Conservation (phyloP, 2,888 invertebrate species). For the Orthosia incerta region DNA sequence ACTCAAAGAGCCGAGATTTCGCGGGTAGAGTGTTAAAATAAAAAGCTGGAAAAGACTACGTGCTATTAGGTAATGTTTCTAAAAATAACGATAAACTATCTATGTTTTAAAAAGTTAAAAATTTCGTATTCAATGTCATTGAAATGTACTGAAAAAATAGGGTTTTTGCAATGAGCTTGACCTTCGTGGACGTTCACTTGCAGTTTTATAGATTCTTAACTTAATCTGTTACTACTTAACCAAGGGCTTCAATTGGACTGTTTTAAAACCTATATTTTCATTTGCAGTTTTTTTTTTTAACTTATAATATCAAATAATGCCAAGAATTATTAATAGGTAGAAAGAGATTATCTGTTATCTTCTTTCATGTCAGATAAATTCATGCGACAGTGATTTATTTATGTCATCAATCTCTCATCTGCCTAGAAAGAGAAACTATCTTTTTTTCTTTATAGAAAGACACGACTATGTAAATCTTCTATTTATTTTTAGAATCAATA, state of each 20-base stretch:
- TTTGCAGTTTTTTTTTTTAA: not conserved
- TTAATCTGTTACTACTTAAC: slow-evolving; percentile 27
- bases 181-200: slow-evolving; percentile 82
- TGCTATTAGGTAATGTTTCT: slow-evolving; percentile 52
- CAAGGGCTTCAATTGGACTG: slow-evolving; percentile 14
- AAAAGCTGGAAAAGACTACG: slow-evolving; percentile 60
- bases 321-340: slow-evolving; percentile 25
- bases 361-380: slow-evolving; percentile 25
- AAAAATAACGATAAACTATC: slow-evolving; percentile 35
- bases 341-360: slow-evolving; percentile 45
- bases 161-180: slow-evolving; percentile 75
- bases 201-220: slow-evolving; percentile 70
- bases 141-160: slow-evolving; percentile 74
- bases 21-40: slow-evolving; percentile 18
- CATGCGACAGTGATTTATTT: slow-evolving; percentile 41
- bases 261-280: not conserved
- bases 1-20: slow-evolving; percentile 62
- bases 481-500: slow-evolving; percentile 5
- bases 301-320: slow-evolving; percentile 16
- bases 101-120: slow-evolving; percentile 47
- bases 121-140: slow-evolving; percentile 79
- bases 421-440: slow-evolving; percentile 21
- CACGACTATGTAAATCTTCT: not conserved
- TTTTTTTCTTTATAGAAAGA: not conserved
- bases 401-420: slow-evolving; percentile 36